Conservation (phyloP, 2,113 vertebrate genomes). For the Thamnaconus septentrionalis region DNA sequence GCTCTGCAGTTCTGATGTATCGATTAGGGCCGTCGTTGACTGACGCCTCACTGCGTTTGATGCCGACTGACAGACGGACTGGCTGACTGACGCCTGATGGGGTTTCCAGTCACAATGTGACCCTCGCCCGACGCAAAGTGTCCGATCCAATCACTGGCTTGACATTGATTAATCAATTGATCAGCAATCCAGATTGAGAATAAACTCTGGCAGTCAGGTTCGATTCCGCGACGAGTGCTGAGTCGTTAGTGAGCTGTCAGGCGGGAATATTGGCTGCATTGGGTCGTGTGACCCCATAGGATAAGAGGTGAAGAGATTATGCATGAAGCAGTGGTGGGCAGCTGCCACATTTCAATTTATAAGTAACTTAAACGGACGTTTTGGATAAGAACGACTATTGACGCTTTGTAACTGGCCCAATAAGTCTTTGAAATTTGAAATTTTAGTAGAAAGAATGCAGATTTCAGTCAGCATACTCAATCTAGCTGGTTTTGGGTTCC, state of each 20-base stretch:
- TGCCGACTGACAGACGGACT: not conserved
- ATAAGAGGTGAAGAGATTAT: not conserved
- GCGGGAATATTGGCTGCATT: not conserved
- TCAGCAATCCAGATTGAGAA: constrained; percentile 47
- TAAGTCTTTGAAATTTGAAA: too few species aligned
- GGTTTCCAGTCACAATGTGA: constrained; percentile 38
- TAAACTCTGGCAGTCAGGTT: constrained; percentile 31
- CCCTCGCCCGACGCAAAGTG: constrained; percentile 50
- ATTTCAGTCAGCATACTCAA: too few species aligned
- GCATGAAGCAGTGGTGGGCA: too few species aligned
- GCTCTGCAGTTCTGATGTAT: constrained; percentile 43
- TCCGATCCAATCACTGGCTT: constrained; percentile 34
- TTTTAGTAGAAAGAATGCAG: too few species aligned
- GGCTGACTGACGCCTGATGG: constrained; percentile 12
- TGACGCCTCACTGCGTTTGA: constrained; percentile 6
- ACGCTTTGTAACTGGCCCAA: too few species aligned
- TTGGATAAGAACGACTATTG: too few species aligned
- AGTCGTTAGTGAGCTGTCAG: constrained; percentile 45
- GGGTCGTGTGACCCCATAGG: not conserved
- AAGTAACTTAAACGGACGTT: too few species aligned
- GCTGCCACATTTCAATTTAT: too few species aligned
- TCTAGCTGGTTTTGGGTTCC: too few species aligned
- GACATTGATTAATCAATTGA: constrained; percentile 70
- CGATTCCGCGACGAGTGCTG: constrained; percentile 24
- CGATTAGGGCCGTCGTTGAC: constrained; percentile 46